Evolutionary conservation across 1,140 invertebrate species (phyloP), one percentile per base, ranked within the genome.

Genomic region (Bombus huntii): DNA sequence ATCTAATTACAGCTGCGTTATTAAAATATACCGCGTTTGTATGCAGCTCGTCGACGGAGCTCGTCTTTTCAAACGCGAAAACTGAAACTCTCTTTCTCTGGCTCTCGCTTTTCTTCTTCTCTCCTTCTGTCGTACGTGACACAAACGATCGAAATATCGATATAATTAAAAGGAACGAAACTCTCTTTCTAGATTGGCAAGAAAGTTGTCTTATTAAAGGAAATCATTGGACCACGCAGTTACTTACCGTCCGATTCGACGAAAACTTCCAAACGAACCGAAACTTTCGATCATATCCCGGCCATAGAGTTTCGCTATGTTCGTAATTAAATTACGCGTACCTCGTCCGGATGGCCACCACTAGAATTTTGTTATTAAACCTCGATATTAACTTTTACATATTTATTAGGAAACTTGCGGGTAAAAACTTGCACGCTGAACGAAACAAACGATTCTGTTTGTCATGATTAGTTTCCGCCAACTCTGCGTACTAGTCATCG

Each of bases 1-100:
- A 68, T 79, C 62, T 70, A 79, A 79, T 79, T 79, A 79, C 62
- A 79, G 13, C n/a, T 15, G 47, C 68, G 68, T 81, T 81, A 81
- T 81, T 71, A 81, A 81, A 81, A 72, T 81, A 68, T 47, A 62
- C 12, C 31, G 37, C 77, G 77, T 68, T 79, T 68, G 77, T 34
- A 79, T 44, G 77, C 77, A 62, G 37, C n/a, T n/a, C 39, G 39
- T 66, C 77, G n/a, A 44, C 77, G 39, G n/a, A 10, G n/a, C 59
- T 44, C 39, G 39, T 65, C 62, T 65, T 66, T 44, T 53, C 31
- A 68, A 68, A 68, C 59, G 31, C 65, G 65, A 68, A 53, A 68
- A 53, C 77, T 25, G n/a, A 10, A 9, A 72, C 13, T 72, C 37
- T 28, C 70, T 42, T 3, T 28, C 70, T 28, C 37, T 13, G 4